phyloP scores from a whole-genome alignment of 2,113 vertebrate genomes.

The Cyphomyrus plagiostoma region DNA sequence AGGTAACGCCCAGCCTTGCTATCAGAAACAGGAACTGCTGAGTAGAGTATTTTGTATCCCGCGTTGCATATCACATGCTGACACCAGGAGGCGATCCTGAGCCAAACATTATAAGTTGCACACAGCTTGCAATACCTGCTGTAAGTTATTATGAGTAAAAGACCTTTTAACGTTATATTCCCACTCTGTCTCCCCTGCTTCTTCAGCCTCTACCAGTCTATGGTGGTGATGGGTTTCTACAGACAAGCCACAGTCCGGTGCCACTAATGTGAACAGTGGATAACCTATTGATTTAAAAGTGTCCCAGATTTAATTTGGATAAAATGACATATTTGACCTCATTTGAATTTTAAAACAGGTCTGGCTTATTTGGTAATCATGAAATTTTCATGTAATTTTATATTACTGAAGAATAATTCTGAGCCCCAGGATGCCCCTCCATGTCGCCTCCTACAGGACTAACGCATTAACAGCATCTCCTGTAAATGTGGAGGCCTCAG shows the following conservation, averaged over 20 bases:
- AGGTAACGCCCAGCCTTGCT: background rate
- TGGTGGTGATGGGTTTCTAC: background rate
- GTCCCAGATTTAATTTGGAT: background rate
- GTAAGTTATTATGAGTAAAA: background rate
- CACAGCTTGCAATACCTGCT: background rate
- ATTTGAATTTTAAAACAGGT: background rate
- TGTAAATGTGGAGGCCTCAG: background rate
- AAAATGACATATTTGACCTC: background rate
- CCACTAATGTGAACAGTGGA: background rate
- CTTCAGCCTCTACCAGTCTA: background rate
- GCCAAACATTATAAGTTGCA: background rate
- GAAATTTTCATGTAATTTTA: background rate
- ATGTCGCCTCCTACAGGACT: background rate
- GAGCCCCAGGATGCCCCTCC: background rate
- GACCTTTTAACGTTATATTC: background rate
- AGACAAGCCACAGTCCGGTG: background rate
- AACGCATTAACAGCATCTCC: background rate
- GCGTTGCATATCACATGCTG: background rate
- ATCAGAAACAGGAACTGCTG: background rate
- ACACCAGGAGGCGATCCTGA: background rate
- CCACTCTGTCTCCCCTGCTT: background rate
- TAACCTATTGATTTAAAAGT: background rate
- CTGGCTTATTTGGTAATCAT: background rate
- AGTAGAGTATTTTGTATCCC: background rate
- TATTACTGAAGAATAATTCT: background rate